Evolutionary conservation across 2,113 vertebrate species (phyloP).

Genomic region (Erythrocercus mccallii): DNA sequence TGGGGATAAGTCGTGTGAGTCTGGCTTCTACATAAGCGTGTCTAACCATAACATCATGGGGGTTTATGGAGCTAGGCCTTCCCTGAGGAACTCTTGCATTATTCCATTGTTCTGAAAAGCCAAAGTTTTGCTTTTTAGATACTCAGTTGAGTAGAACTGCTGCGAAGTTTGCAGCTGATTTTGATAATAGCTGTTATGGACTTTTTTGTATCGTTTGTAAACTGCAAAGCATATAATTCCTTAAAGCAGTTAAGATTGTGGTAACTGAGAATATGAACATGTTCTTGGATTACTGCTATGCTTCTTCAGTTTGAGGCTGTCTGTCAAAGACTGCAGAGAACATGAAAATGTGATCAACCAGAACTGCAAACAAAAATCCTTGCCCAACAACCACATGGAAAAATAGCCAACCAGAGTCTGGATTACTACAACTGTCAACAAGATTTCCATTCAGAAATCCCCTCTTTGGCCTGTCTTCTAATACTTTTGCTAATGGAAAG

Average conservation of each 20-base stretch:
- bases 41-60: fast-evolving
- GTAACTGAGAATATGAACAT: neutral
- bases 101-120: neutral
- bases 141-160: neutral
- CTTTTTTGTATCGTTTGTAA: neutral
- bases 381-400: neutral
- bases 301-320: neutral
- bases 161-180: neutral
- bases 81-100: neutral
- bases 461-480: constrained; percentile 1
- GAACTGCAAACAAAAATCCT: constrained; percentile 31
- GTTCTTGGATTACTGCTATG: neutral
- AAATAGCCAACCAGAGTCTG: neutral
- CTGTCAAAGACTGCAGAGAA: neutral
- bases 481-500: constrained; percentile 29
- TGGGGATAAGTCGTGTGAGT: neutral
- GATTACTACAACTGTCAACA: constrained; percentile 48
- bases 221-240: neutral
- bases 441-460: constrained; percentile 61
- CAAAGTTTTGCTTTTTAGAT: neutral
- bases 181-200: neutral
- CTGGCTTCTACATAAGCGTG: neutral
- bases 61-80: neutral
- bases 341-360: constrained; percentile 25
- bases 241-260: neutral